A percentile compares a stretch with the other conserved stretches of the same genome.
phyloP scores from a whole-genome alignment of 2,113 vertebrate species.

The Arizona elegans region DNA sequence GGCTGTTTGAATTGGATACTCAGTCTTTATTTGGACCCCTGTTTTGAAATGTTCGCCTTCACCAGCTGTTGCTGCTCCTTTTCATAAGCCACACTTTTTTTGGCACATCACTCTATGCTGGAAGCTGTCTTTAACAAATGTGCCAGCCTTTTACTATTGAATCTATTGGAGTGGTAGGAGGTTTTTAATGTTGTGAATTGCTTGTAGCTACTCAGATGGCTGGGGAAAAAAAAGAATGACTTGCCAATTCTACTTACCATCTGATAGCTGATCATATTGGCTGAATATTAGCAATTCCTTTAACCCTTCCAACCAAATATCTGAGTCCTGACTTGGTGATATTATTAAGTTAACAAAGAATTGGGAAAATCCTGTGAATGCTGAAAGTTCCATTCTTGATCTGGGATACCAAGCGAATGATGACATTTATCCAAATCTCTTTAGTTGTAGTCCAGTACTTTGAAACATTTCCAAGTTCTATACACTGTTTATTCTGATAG shows the following conservation, averaged over 20 bases:
- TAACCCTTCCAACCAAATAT: neutral
- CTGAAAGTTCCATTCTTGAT: neutral
- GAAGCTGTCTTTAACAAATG: neutral
- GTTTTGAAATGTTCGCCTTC: constrained; percentile 7
- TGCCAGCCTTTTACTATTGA: constrained; percentile 21
- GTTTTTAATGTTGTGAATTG: constrained; percentile 28
- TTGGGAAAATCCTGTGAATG: neutral
- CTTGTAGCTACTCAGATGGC: constrained; percentile 38
- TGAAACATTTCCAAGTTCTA: neutral
- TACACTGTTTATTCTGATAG: neutral
- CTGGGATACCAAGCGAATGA: neutral
- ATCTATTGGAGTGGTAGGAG: constrained; percentile 38
- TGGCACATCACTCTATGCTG: neutral
- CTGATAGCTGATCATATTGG: neutral
- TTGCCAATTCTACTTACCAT: constrained; percentile 14
- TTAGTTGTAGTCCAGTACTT: neutral
- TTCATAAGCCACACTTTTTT: neutral
- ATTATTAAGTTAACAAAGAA: neutral
- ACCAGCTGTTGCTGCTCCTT: neutral
- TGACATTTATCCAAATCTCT: neutral
- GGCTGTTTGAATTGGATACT: constrained; percentile 19
- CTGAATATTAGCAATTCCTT: neutral
- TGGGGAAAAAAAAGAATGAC: neutral
- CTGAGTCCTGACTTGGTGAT: neutral
- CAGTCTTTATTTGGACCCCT: neutral